These are phyloP conservation scores for Siphlonurus alternatus DNA, from an alignment of 2,888 invertebrate genomes.

Conservation along the genomic window DNA sequence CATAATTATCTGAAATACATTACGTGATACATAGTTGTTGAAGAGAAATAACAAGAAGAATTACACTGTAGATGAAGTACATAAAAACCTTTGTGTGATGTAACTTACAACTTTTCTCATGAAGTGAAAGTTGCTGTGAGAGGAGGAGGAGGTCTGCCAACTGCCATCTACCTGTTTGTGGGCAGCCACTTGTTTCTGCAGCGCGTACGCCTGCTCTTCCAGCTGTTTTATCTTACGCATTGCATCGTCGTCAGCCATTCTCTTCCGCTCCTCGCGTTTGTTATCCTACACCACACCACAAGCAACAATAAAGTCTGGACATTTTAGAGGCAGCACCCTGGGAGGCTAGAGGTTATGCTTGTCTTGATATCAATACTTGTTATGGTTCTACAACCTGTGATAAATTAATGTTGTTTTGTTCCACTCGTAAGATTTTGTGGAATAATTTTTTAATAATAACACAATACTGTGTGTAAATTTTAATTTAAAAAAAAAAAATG, in stretches of 20 bases:
- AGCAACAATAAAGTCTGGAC: not conserved
- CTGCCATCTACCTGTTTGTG: conserved; percentile 50
- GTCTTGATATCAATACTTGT: not conserved
- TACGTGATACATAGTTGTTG: too few relatives aligned
- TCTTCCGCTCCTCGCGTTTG: conserved; percentile 78
- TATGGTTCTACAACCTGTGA: not conserved
- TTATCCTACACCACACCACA: conserved; percentile 46
- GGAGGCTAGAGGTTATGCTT: not conserved
- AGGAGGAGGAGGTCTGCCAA: conserved; percentile 15
- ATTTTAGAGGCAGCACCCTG: not conserved
- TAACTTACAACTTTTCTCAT: conserved; percentile 17
- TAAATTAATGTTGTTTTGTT: too few relatives aligned
- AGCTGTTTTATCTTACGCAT: conserved; percentile 83
- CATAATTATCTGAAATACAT: too few relatives aligned
- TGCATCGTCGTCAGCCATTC: conserved; percentile 88
- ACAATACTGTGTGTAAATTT: too few relatives aligned
- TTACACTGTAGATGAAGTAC: too few relatives aligned
- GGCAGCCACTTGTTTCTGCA: conserved; percentile 78
- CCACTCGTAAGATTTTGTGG: too few relatives aligned
- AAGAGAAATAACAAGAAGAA: too few relatives aligned
- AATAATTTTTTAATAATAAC: too few relatives aligned
- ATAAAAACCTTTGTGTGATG: too few relatives aligned
- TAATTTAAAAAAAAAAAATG: too few relatives aligned
- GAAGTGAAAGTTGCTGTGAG: conserved; percentile 15
- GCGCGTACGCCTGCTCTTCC: conserved; percentile 82